phyloP scores from a whole-genome alignment of 2,888 invertebrate species.

The Tetragonula carbonaria region DNA sequence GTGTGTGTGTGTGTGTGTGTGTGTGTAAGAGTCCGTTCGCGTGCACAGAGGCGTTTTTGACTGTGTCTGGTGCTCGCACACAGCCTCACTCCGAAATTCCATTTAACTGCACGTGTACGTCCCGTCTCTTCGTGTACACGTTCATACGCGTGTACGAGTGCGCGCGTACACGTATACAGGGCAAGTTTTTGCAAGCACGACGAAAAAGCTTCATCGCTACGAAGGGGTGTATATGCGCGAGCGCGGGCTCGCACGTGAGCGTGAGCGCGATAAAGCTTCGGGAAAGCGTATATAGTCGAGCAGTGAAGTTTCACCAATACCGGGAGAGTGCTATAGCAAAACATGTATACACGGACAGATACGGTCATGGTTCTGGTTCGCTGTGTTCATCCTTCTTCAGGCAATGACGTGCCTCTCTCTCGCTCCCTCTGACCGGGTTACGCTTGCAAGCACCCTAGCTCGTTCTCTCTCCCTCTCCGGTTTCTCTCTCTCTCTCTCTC shows the following conservation, averaged over 20 bases:
- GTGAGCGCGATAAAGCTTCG: slow-evolving; percentile 41
- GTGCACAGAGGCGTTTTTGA: background rate
- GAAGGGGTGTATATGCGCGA: background rate
- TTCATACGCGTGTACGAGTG: background rate
- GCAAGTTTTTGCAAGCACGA: slow-evolving; percentile 47
- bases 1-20: background rate
- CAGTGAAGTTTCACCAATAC: slow-evolving; percentile 54
- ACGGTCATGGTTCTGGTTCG: slow-evolving; percentile 35
- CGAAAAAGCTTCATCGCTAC: slow-evolving; percentile 26
- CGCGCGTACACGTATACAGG: background rate
- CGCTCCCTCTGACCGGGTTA: slow-evolving; percentile 66
- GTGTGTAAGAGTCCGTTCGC: background rate
- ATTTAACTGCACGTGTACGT: slow-evolving; percentile 7
- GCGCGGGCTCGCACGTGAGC: slow-evolving; percentile 3
- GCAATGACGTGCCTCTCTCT: slow-evolving; percentile 45
- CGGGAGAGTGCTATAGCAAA: slow-evolving; percentile 43
- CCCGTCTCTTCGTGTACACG: background rate
- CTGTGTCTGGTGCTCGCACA: background rate
- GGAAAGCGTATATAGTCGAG: slow-evolving; percentile 37
- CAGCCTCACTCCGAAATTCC: slow-evolving; percentile 34
- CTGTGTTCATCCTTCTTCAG: slow-evolving; percentile 37
- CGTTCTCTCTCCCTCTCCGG: background rate
- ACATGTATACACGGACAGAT: slow-evolving; percentile 52
- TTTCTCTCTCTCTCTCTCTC: slow-evolving; percentile 1
- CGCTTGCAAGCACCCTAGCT: slow-evolving; percentile 48